Evolutionary conservation across 2,797 vertebrate species (phyloP).

Genomic region (Amblyraja radiata): DNA sequence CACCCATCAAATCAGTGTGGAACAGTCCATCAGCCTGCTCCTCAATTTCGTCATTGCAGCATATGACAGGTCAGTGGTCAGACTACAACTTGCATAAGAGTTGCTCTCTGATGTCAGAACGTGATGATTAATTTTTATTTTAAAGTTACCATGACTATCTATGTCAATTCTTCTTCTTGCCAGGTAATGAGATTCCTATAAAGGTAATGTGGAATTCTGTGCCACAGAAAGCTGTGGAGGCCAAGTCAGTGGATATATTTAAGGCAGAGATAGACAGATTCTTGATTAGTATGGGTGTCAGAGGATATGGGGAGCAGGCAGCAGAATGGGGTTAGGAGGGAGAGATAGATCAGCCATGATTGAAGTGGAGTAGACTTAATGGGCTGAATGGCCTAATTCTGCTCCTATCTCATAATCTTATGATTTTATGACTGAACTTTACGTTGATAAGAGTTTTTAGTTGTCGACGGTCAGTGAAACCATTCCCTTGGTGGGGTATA

Average conservation of each 20-base stretch:
- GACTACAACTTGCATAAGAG: background rate
- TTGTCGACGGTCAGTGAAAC: background rate
- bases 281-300: too few relatives aligned
- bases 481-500: background rate
- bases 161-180: background rate
- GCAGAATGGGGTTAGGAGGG: too few relatives aligned
- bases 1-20: slow-evolving; percentile 93
- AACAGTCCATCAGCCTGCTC: slow-evolving; percentile 91
- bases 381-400: too few relatives aligned
- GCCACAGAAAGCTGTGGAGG: too few relatives aligned
- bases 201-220: background rate
- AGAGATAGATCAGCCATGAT: too few relatives aligned
- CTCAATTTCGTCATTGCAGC: slow-evolving; percentile 96
- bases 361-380: too few relatives aligned
- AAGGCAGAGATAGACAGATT: too few relatives aligned
- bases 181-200: background rate
- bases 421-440: too few relatives aligned
- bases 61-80: slow-evolving; percentile 77
- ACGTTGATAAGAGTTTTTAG: background rate
- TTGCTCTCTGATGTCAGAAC: background rate
- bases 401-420: too few relatives aligned
- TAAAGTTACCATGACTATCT: background rate
- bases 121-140: background rate
- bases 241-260: too few relatives aligned
- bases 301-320: too few relatives aligned